Base-by-base conservation (phyloP, 2,113 vertebrate genomes). In the Indri indri region DNA sequence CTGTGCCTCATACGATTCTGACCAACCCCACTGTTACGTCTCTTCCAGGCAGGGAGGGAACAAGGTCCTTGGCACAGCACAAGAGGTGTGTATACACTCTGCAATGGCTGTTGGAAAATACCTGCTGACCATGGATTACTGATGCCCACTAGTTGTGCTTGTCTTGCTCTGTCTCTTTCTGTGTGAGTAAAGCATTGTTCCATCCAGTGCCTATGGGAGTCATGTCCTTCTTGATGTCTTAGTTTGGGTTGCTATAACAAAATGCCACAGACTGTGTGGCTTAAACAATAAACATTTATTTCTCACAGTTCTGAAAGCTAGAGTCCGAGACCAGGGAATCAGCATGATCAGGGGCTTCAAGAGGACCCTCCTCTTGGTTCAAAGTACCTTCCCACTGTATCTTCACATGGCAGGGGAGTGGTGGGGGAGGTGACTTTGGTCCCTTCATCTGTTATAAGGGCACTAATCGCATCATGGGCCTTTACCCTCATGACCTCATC, bases 371-470 rank as follows among this genome's bases (percentile, higher is more conserved):
- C 3, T n/a, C 47, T 71, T 52, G n/a, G 14, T 68, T 42, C 27
- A 52, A 34, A 6, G 5, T 22, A 3, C 7, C 42, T 11, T 52
- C 68, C 45, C 10, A 16, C 22, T 54, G 9, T 52, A 10, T 59
- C 25, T 17, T 79, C 25, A 79, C 13, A 40, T 32, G 30, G 14
- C 45, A 30, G 8, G 63, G 40, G 2, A 8, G 11, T 18, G 34
- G 1, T 47, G 14, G 14, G 6, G 2, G 27, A 5, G 42, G 5
- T 1, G 30, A 14, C 14, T 37, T 70, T 40, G 3, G 14, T 79
- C 27, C 25, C 13, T n/a, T 77, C 34, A 85, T 52, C 23, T 71
- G 45, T 86, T 27, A 37, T 47, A 79, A 85, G 14, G 63, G 30
- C 45, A 45, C 42, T 65, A 79, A 45, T n/a, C 10, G 8, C 22